Evolutionary conservation across 2,113 vertebrate genomes (phyloP), one percentile per base, ranked within the genome.

Genomic region (Peromyscus polionotus): DNA sequence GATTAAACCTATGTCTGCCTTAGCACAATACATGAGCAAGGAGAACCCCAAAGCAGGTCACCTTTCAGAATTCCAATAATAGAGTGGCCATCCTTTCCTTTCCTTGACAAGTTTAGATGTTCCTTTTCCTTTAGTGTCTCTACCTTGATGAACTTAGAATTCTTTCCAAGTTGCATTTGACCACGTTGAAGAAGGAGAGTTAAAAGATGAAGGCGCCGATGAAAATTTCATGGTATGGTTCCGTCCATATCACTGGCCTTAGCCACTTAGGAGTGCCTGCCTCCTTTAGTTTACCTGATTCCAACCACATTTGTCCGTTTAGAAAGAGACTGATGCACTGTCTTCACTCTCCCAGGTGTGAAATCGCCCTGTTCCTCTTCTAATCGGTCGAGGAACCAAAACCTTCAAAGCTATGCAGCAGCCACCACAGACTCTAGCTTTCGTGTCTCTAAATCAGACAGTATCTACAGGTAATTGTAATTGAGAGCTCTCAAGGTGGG

Each of bases 1-100:
- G 96, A 96, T 97, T 75, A 98, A 97, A 95, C 97, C 76, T 94
- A 94, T 92, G 94, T 93, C 31, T 73, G 7, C 59, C n/a, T 24
- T 59, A 95, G 51, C 11, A 33, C 33, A 83, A 17, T 45, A 63
- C 48, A 24, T 14, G 36, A 59, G 14, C 36, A 61, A 51, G 79
- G 81, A 70, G 13, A 85, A 42, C 22, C 19, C 51, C 17, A 81
- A 85, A 86, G 3, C 13, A 72, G 33, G 20, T 22, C 9, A 79
- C 70, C 67, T 63, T 92, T 87, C 42, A 68, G 17, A 86, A 92
- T 91, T 84, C 70, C 76, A 77, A 31, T 26, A 31, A 26, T 31
- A 26, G 13, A 16, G 14, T 48, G 24, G 75, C 42, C 3, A 63
- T 63, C 26, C 20, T n/a, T 76, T 9, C 42, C 45, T 88, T 42